Evolutionary conservation across 2,797 vertebrate species (phyloP).

Genomic region (Sphaeramia orbicularis): DNA sequence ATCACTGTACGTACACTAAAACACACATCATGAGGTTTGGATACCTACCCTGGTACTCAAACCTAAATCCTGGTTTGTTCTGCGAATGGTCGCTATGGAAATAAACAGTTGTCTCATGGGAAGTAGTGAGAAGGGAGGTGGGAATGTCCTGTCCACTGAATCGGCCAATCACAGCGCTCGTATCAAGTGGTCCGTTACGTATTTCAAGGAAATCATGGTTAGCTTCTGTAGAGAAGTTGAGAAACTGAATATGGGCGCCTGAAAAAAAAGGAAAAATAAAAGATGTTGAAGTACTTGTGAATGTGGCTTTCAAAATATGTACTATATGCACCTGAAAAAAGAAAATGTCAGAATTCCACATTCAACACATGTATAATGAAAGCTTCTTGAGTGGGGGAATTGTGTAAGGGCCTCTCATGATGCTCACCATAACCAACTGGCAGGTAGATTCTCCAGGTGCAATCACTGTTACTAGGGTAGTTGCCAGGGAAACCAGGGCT

Average conservation of each 20-base stretch:
- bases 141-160: constrained; percentile 93
- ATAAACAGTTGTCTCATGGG: constrained; percentile 94
- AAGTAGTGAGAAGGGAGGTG: constrained; percentile 92
- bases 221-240: constrained; percentile 97
- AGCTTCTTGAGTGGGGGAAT: constrained; percentile 19
- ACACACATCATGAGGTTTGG: not conserved
- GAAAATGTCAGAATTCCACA: not conserved
- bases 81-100: constrained; percentile 99
- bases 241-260: constrained; percentile 97
- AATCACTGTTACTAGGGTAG: constrained; percentile 98
- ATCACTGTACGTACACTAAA: not conserved
- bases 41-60: constrained; percentile 95
- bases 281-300: not conserved
- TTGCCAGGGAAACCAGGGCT: constrained; percentile 99
- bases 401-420: constrained; percentile 16
- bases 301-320: not conserved
- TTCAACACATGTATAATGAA: constrained; percentile 10
- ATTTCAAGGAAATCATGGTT: constrained; percentile 98
- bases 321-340: not conserved
- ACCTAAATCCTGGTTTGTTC: constrained; percentile 96
- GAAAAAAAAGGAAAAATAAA: constrained; percentile 10
- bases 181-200: constrained; percentile 95
- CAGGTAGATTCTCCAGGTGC: constrained; percentile 95
- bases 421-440: constrained; percentile 95
- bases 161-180: constrained; percentile 92